Evolutionary conservation across 2,797 vertebrate genomes (phyloP), one percentile per base, ranked within the genome.

Genomic region (Cynodonichthys magdalenae): DNA sequence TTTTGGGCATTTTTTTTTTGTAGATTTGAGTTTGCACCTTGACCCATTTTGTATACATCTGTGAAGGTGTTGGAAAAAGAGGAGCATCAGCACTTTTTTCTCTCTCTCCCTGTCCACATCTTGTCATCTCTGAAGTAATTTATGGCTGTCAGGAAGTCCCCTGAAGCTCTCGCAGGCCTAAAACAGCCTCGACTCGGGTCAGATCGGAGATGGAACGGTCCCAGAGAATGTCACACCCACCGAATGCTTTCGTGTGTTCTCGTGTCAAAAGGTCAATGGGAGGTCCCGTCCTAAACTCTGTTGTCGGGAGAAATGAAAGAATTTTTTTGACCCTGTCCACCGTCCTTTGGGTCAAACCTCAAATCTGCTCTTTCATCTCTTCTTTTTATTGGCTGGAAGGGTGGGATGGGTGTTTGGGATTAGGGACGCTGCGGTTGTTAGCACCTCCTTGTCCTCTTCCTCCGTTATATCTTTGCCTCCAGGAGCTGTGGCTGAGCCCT

Each of bases 321-420:
- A 81, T 24, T 24, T 24, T 83, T 87, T 75, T 75, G 80, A 80
- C 74, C 67, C 64, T 75, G 81, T 83, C 81, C 83, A 86, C 84
- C 83, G 83, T 88, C 87, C 88, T 90, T 72, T 59, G 51, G 88
- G 87, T 68, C 86, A 87, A 78, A 83, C 62, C 89, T 65, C 79
- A 82, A 77, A 91, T 6, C 89, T 88, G 88, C 85, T 90, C 85
- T 85, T 86, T 92, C 85, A 89, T 89, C 84, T 88, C 73, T 59
- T 82, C 74, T 62, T 68, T 72, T 83, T 45, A 59, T 74, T 75
- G 59, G 74, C 5, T 3, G 39, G 62, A 57, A 50, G 49, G 48
- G 15, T 15, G 24, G 42, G 59, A 15, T 28, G 46, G 63, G 65
- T 31, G 63, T 61, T 14, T 18, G 51, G 60, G 52, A 64, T 62